Base-by-base conservation (phyloP, 1,140 invertebrate genomes). In the Scaptomyza montana region DNA sequence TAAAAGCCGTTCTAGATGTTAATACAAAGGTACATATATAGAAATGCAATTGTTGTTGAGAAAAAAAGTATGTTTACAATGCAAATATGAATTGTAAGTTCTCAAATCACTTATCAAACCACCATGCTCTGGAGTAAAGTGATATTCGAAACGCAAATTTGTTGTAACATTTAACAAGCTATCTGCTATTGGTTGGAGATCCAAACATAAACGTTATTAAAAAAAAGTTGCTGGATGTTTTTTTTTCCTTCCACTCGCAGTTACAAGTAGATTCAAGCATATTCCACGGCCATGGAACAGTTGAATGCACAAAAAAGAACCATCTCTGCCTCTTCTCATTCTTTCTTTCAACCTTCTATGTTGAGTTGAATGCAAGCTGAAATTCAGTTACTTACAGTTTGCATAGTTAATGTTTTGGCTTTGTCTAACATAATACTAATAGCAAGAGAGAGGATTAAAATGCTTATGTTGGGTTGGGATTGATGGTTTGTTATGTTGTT, bases 351-450 rank as follows among this genome's bases (percentile, higher is more conserved):
- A 45, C 9, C 36, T 39, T 53, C 63, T 53, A 47, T 43, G 25
- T 51, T 33, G n/a, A 51, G 33, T 33, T 39, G 7, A 54, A 54
- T 54, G 53, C 33, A 54, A 21, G 7, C 21, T 8, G 5, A 10
- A 59, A 16, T 45, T 12, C n/a, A 33, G 43, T 59, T 59, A 33
- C 36, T 59, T 59, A 59, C 13, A 47, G 12, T 57, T 47, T 28
- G 47, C 8, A 3, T 30, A 8, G 5, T 33, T 1, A 59, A 47
- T 19, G 33, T 9, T 33, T 21, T 49, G 47, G 19, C 19, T 25
- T 12, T 47, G 8, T 10, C 46, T 5, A 25, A 8, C 46, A 21
- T 47, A 21, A 16, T 16, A 16, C 16, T 16, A 16, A 16, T 16
- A 16, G 16, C 16, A 16, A 16, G 16, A 16, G 16, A 47, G 19